These are phyloP conservation scores for Coleophora deauratella DNA, from an alignment of 2,888 invertebrate species.

Conservation along the genomic window DNA sequence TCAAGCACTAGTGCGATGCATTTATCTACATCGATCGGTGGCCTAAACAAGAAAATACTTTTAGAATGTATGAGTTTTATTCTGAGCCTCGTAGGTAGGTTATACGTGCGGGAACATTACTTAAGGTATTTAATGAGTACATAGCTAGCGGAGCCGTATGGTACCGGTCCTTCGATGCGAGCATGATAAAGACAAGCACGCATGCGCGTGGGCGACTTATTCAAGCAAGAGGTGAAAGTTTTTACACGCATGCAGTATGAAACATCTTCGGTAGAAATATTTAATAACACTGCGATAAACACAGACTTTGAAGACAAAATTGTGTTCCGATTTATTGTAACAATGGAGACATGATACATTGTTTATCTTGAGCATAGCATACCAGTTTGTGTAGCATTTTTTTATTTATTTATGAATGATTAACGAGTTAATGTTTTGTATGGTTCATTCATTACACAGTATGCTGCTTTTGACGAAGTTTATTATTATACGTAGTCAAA, in stretches of 20 bases:
- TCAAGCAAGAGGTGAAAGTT: conserved; percentile 28
- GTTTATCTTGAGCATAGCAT: conserved; percentile 16
- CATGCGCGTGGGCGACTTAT: conserved; percentile 20
- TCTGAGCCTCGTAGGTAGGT: too few species aligned
- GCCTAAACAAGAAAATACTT: conserved; percentile 9
- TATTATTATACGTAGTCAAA: too few species aligned
- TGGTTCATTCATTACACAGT: too few species aligned
- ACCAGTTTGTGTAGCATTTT: background rate
- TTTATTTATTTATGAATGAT: too few species aligned
- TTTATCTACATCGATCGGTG: conserved; percentile 13
- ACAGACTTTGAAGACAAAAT: conserved; percentile 12
- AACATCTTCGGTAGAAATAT: conserved; percentile 13
- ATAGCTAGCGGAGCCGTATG: conserved; percentile 1
- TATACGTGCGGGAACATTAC: conserved; percentile 1
- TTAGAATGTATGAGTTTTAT: background rate
- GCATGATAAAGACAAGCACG: conserved; percentile 2
- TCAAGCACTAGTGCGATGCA: conserved; percentile 8
- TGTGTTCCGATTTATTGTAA: conserved; percentile 16
- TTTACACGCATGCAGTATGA: conserved; percentile 8
- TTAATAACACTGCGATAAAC: conserved; percentile 13
- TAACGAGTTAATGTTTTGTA: too few species aligned
- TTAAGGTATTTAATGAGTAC: conserved; percentile 5
- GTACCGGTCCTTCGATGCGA: conserved; percentile 2
- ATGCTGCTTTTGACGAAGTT: too few species aligned
- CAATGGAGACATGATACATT: conserved; percentile 17